Percentiles rank a stretch among this genome's conserved stretches.
These are phyloP conservation scores for Amphipoea lucens DNA, from an alignment of 2,888 invertebrate genomes.

Conservation along the genomic window DNA sequence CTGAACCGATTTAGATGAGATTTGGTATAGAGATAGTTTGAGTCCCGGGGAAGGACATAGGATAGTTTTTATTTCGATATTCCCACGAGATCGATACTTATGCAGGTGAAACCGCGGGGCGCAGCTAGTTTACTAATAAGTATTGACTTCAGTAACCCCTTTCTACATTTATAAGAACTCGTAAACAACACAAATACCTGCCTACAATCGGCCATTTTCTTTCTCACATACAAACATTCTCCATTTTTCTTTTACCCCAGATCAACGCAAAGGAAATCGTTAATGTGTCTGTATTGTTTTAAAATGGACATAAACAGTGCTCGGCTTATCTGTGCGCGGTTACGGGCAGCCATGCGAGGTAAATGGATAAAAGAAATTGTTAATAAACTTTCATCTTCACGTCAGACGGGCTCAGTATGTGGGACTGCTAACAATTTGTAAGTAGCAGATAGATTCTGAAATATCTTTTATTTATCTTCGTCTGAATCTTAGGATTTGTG, in stretches of 20 bases:
- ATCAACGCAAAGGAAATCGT: constrained; percentile 52
- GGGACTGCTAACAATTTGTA: constrained; percentile 22
- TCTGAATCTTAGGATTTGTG: neutral
- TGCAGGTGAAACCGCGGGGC: no score
- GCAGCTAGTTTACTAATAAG: no score
- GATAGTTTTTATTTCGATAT: no score
- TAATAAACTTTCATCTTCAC: constrained; percentile 60
- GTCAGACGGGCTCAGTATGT: constrained; percentile 28
- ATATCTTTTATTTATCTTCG: constrained; percentile 4
- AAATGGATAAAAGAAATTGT: constrained; percentile 63
- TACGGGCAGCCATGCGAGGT: constrained; percentile 52
- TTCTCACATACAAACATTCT: constrained; percentile 18
- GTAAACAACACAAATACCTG: neutral
- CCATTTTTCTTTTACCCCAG: constrained; percentile 36
- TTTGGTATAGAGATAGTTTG: no score
- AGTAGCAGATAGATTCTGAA: constrained; percentile 10
- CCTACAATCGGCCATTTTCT: neutral
- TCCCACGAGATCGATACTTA: no score
- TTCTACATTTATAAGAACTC: neutral
- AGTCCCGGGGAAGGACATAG: no score
- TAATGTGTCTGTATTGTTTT: constrained; percentile 54
- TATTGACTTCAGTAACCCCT: neutral
- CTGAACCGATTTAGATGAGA: no score
- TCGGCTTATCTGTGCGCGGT: constrained; percentile 48
- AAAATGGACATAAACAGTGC: constrained; percentile 52